Conservation (phyloP, 2,113 vertebrate species). For the Tauraco erythrolophus region DNA sequence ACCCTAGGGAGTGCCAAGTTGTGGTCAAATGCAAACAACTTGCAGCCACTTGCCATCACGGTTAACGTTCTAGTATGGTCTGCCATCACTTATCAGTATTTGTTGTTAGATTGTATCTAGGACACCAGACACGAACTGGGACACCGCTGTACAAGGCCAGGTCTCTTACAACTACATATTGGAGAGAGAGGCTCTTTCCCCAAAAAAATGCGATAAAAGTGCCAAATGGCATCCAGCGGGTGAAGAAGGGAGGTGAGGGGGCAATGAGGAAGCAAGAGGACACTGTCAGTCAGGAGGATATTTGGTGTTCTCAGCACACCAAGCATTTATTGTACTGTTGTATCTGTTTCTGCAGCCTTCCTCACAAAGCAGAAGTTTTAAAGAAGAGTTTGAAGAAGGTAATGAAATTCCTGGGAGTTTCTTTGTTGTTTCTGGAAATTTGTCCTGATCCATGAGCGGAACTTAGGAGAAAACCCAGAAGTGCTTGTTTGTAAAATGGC, state of each 20-base stretch:
- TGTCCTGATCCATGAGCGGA: neutral
- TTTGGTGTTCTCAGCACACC: neutral
- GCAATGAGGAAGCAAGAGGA: neutral
- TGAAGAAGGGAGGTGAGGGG: neutral
- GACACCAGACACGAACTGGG: neutral
- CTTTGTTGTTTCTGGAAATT: neutral
- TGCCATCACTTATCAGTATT: neutral
- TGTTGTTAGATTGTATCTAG: neutral
- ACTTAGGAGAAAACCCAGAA: neutral
- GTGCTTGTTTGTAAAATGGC: neutral
- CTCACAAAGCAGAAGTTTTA: neutral
- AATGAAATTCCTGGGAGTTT: neutral
- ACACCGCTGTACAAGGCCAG: neutral
- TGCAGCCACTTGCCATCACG: neutral
- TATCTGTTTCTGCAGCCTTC: neutral
- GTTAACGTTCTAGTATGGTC: neutral
- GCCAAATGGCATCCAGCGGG: neutral
- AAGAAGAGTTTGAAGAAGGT: neutral
- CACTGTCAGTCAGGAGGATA: neutral
- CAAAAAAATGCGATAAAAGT: neutral
- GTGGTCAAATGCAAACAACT: neutral
- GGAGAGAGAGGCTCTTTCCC: neutral
- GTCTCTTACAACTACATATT: neutral
- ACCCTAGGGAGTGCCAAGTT: neutral
- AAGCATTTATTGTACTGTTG: neutral